Evolutionary conservation across 30 jellyfish, hydroid and myxozoan species (phyloP).

Genomic region (Morbakka virulenta): DNA sequence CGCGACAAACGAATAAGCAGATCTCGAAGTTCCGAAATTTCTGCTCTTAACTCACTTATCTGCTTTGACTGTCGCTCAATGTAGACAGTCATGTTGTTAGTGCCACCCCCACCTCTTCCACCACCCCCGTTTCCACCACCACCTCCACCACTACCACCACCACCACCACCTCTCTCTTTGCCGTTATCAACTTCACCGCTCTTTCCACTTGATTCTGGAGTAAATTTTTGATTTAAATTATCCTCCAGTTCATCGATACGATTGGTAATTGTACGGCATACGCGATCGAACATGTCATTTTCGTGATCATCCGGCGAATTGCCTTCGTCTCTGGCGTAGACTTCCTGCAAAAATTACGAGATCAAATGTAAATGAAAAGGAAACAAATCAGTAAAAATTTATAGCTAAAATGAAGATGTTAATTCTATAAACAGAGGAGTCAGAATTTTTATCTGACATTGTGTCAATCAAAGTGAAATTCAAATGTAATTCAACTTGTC

Average conservation of each 20-base stretch:
- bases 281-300: conserved; percentile 94
- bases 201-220: background rate
- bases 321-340: conserved; percentile 97
- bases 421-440: too few relatives aligned
- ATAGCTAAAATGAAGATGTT: too few relatives aligned
- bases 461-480: too few relatives aligned
- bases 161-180: conserved; percentile 33
- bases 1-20: background rate
- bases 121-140: conserved; percentile 52
- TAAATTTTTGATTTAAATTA: conserved; percentile 9
- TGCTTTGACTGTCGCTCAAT: conserved; percentile 54
- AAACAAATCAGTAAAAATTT: background rate
- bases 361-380: background rate
- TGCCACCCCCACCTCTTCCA: conserved; percentile 38
- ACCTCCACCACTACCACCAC: conserved; percentile 67
- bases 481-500: too few relatives aligned
- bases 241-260: conserved; percentile 92
- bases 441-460: too few relatives aligned
- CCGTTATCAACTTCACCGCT: conserved; percentile 13
- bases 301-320: conserved; percentile 99
- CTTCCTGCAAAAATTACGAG: conserved; percentile 70
- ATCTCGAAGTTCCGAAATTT: conserved; percentile 4
- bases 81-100: background rate
- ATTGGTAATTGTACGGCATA: conserved; percentile 81
- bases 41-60: conserved; percentile 36